These are phyloP conservation scores for Antennarius striatus DNA, from an alignment of 2,113 vertebrate genomes.

Conservation along the genomic window DNA sequence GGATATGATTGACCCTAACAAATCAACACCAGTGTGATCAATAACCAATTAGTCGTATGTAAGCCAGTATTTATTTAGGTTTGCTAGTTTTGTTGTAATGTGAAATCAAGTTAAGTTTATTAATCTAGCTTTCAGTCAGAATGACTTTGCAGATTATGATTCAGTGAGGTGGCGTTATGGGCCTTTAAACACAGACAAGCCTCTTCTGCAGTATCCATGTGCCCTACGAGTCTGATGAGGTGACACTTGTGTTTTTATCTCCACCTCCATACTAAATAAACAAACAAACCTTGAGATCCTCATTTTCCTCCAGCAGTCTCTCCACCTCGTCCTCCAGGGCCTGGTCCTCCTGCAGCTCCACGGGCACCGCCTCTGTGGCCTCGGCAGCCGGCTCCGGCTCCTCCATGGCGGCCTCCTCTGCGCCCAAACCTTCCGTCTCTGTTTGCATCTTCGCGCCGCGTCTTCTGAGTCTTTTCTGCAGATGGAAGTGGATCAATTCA, in stretches of 20 bases:
- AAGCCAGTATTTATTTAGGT: not conserved
- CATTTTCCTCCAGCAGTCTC: slow-evolving; percentile 91
- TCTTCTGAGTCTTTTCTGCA: slow-evolving; percentile 78
- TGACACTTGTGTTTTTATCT: no score
- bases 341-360: slow-evolving; percentile 82
- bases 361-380: slow-evolving; percentile 65
- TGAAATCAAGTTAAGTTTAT: not conserved
- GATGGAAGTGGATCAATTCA: slow-evolving; percentile 85
- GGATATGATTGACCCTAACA: slow-evolving; percentile 34
- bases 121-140: not conserved
- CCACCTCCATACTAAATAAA: no score
- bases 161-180: not conserved
- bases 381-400: slow-evolving; percentile 61
- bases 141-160: not conserved
- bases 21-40: slow-evolving; percentile 40
- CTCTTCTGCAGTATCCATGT: not conserved
- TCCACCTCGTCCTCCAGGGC: slow-evolving; percentile 88
- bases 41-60: slow-evolving; percentile 37
- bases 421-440: slow-evolving; percentile 11
- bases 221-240: not conserved
- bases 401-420: slow-evolving; percentile 38
- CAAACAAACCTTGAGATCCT: slow-evolving; percentile 87
- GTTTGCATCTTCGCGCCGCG: slow-evolving; percentile 67
- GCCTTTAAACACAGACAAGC: slow-evolving; percentile 1
- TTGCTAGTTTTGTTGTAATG: not conserved